Base-by-base conservation (phyloP, 2,797 vertebrate species). In the Sebastiscus albofasciatus region DNA sequence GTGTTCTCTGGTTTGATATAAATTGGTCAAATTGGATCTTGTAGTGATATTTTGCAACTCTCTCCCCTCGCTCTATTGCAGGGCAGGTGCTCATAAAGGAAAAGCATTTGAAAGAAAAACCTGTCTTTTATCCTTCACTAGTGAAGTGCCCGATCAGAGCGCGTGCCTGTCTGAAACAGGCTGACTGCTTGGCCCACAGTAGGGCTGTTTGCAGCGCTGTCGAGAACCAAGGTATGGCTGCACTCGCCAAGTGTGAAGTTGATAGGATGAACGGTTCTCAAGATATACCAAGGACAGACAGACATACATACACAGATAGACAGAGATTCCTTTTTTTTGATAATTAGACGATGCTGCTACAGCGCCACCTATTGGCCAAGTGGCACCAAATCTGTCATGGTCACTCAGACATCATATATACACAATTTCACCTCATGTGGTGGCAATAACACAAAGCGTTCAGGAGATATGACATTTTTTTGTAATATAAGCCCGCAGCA, bases 11-110 rank as follows among this genome's bases (percentile, higher is more conserved):
- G 73, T 84, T 89, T 94, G 89, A 93, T 83, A 73, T 83, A 90
- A 94, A 92, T 93, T 94, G 92, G 72, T 84, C 2, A 92, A 93
- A 94, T 91, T 93, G 85, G 82, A 75, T 66, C 39, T 84, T 61
- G 69, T 73, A 61, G 74, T 24, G 16, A 12, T 67, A 68, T 75
- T 76, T 87, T 79, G 27, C 54, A n/a, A 60, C 33, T 36, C 39
- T 72, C 52, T 78, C 26, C 8, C 14, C 13, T 61, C 31, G 16
- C 36, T 72, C 20, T 29, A 16, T 24, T 29, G 27, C 66, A 72
- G 46, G 29, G 62, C 71, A 82, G 75, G 76, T 73, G 69, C 29
- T 78, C 65, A 31, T 36, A n/a, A 76, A 81, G 49, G 52, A 68
- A 24, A 59, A 75, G 22, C n/a, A 61, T 62, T 34, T 62, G 42